phyloP scores from a whole-genome alignment of 2,888 invertebrate genomes.

The Pristionchus fissidentatus region DNA sequence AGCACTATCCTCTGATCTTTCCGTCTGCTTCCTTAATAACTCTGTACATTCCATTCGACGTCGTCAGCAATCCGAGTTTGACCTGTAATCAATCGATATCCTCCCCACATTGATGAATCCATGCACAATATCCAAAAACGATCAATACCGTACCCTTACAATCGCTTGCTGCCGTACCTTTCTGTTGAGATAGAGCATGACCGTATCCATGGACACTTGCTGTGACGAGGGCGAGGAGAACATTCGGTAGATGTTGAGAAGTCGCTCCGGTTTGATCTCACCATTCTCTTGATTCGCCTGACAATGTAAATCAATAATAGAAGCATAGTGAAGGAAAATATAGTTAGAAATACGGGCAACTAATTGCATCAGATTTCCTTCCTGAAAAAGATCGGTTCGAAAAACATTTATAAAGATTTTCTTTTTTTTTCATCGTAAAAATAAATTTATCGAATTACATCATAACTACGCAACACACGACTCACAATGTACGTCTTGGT shows the following conservation, averaged over 20 bases:
- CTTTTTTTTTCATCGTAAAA: too few relatives aligned
- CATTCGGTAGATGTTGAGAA: constrained; percentile 69
- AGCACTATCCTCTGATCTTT: background rate
- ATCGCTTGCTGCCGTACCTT: constrained; percentile 65
- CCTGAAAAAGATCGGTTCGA: too few relatives aligned
- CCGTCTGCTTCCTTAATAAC: constrained; percentile 50
- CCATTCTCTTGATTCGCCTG: constrained; percentile 61
- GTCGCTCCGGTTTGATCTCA: constrained; percentile 65
- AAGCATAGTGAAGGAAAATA: background rate
- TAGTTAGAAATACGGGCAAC: too few relatives aligned
- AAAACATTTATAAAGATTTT: too few relatives aligned
- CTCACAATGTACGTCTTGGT: constrained; percentile 64
- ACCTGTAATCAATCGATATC: constrained; percentile 44
- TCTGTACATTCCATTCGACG: constrained; percentile 67
- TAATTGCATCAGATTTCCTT: too few relatives aligned
- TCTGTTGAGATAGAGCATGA: constrained; percentile 68
- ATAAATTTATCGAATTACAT: too few relatives aligned
- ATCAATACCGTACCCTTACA: background rate
- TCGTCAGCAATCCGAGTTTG: constrained; percentile 65
- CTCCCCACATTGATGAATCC: background rate
- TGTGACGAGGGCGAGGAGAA: constrained; percentile 64
- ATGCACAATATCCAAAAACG: background rate
- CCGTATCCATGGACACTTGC: constrained; percentile 65
- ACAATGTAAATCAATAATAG: constrained; percentile 17
- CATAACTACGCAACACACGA: too few relatives aligned